These are phyloP conservation scores for Capitella teleta DNA, from an alignment of 1,140 invertebrate species.

Conservation along the genomic window DNA sequence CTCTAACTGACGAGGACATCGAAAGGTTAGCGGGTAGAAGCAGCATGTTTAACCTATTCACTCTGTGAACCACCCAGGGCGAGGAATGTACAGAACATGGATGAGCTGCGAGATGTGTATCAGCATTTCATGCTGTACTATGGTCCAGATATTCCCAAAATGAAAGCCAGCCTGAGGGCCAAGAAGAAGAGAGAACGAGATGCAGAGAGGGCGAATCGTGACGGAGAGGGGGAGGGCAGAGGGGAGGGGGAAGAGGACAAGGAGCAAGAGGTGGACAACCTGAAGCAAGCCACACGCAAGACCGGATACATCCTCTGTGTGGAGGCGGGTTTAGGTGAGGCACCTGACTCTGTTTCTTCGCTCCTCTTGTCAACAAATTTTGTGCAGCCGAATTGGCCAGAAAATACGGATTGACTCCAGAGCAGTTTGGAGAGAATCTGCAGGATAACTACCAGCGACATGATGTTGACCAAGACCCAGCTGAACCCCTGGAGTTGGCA, in stretches of 20 bases:
- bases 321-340: slow-evolving; percentile 65
- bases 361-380: neutral
- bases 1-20: slow-evolving; percentile 78
- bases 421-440: slow-evolving; percentile 93
- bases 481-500: slow-evolving; percentile 68
- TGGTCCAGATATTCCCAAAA: slow-evolving; percentile 67
- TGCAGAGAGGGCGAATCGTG: slow-evolving; percentile 30
- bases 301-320: slow-evolving; percentile 78
- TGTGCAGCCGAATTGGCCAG: slow-evolving; percentile 58
- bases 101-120: slow-evolving; percentile 86
- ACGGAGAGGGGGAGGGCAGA: slow-evolving; percentile 44
- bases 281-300: slow-evolving; percentile 75
- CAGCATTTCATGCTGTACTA: slow-evolving; percentile 90
- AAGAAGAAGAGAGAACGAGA: slow-evolving; percentile 18
- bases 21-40: slow-evolving; percentile 46
- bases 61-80: slow-evolving; percentile 22
- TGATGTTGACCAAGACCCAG: slow-evolving; percentile 83
- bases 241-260: slow-evolving; percentile 48
- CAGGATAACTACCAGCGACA: slow-evolving; percentile 93
- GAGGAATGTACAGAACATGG: slow-evolving; percentile 65
- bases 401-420: slow-evolving; percentile 84
- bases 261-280: slow-evolving; percentile 43
- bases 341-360: neutral
- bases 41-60: neutral
- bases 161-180: slow-evolving; percentile 62